Base-by-base conservation (phyloP, 2,797 vertebrate genomes). In the Lepilemur ruficaudatus region DNA sequence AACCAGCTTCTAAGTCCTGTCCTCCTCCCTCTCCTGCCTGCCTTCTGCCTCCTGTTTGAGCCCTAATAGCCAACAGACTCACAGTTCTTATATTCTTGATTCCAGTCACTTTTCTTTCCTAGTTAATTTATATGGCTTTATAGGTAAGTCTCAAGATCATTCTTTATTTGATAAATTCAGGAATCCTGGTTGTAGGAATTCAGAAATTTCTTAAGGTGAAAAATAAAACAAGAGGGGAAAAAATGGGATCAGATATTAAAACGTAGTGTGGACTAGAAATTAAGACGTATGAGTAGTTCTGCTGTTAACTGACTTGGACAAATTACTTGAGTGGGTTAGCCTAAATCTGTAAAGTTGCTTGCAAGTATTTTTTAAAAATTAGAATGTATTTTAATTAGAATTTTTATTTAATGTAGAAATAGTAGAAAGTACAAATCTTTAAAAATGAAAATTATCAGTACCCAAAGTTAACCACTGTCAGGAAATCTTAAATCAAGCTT, bases 321-420 rank as follows among this genome's bases (percentile, higher is more conserved):
- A 63, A 79, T 85, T 84, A 65, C 32, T 18, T 91, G n/a, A 72
- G 32, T 32, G 11, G 32, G 6, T 80, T 93, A 46, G 28, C 78
- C 46, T 87, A 78, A 46, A 41, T 93, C 67, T 57, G 20, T 88
- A 25, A 59, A 59, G 10, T 25, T 59, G 57, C 25, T 59, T 35
- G n/a, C 14, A 91, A 43, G n/a, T 84, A 43, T 80, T 78, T 43
- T 73, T 61, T 76, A 52, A 52, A 2, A 25, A 59, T 59, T 76
- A 82, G 4, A 87, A 22, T 1, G 22, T 46, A 67, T 95, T 72
- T 73, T 67, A 35, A 84, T 65, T 81, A 81, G 73, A 86, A 55
- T 88, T 94, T 91, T 90, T 73, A 94, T 69, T 92, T 94, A 76
- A 3, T 72, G 43, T 80, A 83, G 32, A 92, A 72, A 72, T 89